Evolutionary conservation across 2,113 vertebrate genomes (phyloP), one percentile per base, ranked within the genome.

Genomic region (Geococcyx californianus): DNA sequence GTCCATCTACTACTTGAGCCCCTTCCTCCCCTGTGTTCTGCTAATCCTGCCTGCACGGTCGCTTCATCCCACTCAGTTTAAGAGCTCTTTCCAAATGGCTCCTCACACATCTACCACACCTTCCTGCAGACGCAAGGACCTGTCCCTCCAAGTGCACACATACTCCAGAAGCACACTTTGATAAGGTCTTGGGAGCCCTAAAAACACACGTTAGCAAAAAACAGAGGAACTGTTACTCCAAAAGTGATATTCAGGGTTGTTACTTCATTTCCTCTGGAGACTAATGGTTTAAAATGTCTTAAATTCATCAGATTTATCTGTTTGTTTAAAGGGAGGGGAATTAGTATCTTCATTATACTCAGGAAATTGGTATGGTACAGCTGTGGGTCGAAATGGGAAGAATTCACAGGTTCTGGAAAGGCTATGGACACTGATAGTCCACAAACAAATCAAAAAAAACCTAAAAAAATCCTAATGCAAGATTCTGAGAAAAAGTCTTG

Each of bases 221-320:
- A 56, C 0, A 1, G 16, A 76, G 17, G n/a, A 90, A 40, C 3
- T 84, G 42, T 58, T 54, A 18, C 56, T 52, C 13, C 8, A 62
- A 33, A 89, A 13, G 44, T 42, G 45, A 3, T 23, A 28, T 16
- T 68, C 45, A 40, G 23, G 21, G 26, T 47, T 81, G 88, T 90
- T 89, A 94, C 74, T 95, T 96, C 21, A 69, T 93, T 94, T 97
- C 92, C 92, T 94, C 84, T 82, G 44, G 36, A 59, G 63, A 26
- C 64, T 64, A 33, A 21, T 74, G 63, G 4, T 42, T 79, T 64
- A 74, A 81, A 88, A 83, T 92, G 86, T 94, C 87, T 97, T 88
- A 89, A 94, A 96, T 87, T 56, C 58, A 16, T 11, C 54, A 20
- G 2, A 51, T 72, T 94, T 94, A 67, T 85, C 73, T 44, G 29